phyloP scores from a whole-genome alignment of 2,797 vertebrate genomes.

The Cuniculus paca region DNA sequence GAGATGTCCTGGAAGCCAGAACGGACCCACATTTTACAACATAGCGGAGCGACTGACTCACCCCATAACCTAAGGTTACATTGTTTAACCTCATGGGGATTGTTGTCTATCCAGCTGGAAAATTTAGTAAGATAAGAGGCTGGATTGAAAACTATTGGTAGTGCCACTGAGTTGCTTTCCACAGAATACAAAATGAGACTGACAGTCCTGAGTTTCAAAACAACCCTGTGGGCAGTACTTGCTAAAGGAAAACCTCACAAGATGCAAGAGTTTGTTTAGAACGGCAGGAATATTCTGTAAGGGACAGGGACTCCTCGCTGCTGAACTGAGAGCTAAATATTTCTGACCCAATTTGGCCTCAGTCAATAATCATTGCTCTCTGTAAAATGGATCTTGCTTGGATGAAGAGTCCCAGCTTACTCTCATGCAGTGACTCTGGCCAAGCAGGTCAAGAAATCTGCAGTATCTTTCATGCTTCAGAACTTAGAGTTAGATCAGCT shows the following conservation, averaged over 20 bases:
- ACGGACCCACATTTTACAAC: neutral
- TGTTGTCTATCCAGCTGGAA: constrained; percentile 77
- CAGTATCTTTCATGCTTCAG: neutral
- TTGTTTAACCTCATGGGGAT: constrained; percentile 57
- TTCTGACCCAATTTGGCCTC: neutral
- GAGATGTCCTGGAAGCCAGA: constrained; percentile 13
- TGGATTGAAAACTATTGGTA: constrained; percentile 40
- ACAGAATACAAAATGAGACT: neutral
- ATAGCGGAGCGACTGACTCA: constrained; percentile 75
- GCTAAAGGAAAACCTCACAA: neutral
- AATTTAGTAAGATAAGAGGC: constrained; percentile 65
- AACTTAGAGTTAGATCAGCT: neutral
- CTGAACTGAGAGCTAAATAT: neutral
- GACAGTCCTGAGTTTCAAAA: neutral
- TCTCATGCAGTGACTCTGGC: rapidly evolving
- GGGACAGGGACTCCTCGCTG: neutral
- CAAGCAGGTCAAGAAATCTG: neutral
- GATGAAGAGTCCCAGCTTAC: neutral
- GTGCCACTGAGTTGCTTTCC: neutral
- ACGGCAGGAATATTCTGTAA: neutral
- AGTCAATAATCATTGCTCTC: neutral
- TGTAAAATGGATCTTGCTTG: neutral
- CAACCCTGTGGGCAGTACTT: neutral
- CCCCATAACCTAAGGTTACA: constrained; percentile 15
- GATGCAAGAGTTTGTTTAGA: neutral